Base-by-base conservation (phyloP, 2,797 vertebrate species). In the Eleutherodactylus coqui region DNA sequence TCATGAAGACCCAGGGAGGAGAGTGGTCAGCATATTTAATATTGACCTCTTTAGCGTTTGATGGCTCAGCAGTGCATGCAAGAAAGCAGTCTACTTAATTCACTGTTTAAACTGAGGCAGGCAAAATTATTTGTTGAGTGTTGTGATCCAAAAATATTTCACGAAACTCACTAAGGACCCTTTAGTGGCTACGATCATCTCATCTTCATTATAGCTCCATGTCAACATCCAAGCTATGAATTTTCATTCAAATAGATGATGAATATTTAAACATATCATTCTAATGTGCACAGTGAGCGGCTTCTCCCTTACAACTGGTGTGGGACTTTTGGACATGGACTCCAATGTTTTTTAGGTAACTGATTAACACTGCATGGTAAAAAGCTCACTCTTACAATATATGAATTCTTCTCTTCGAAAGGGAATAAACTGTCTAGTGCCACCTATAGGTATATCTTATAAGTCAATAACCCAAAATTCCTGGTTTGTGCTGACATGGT, bases 1-100 rank as follows among this genome's bases (percentile, higher is more conserved):
- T 47, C 75, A 53, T 64, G 58, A 70, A 64, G 78, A 87, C 82
- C 47, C 70, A 27, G 24, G 77, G 86, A 76, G 82, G 43, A 45
- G 41, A 87, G 77, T 76, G 86, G 82, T 87, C 86, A 87, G 86
- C 86, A 85, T 85, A 87, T 87, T 87, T 85, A 85, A 87, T 85
- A 85, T 87, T 84, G 82, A 85, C 86, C 86, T 85, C 70, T 81
- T 84, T 81, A 81, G 70, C 19, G 36, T 62, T 81, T 69, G 76
- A 87, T 85, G 86, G 77, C 76, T 87, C 86, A 87, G 86, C 86
- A 85, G 69, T 75, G 41, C 58, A n/a, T 55, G 21, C 11, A n/a
- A 51, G 62, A 55, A 81, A 49, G 64, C 58, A 80, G 69, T 80
- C 45, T 84, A 79, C 75, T 79, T 87, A 78, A 79, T 75, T 78